A percentile compares a stretch with the other conserved stretches of the same genome.
Evolutionary conservation across 2,797 vertebrate species (phyloP).

Genomic region (Gymnocypris eckloni): DNA sequence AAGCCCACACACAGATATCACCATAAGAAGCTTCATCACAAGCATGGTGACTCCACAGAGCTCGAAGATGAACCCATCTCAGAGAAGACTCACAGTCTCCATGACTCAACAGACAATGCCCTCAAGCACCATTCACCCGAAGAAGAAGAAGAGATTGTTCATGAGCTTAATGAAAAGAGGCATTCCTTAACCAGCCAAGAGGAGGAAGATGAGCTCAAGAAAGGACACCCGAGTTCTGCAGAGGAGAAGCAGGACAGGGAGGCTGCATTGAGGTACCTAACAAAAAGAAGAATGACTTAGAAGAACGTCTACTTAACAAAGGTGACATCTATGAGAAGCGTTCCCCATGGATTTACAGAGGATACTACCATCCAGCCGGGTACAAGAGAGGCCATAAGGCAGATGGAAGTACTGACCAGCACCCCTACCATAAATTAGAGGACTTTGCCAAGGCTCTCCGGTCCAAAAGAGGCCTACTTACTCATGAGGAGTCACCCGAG

Average conservation of each 20-base stretch:
- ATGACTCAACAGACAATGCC: conserved; percentile 11
- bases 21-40: conserved; percentile 56
- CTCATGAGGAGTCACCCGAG: conserved; percentile 73
- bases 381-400: conserved; percentile 77
- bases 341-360: conserved; percentile 74
- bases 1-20: conserved; percentile 58
- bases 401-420: conserved; percentile 15
- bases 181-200: conserved; percentile 16
- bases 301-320: conserved; percentile 64
- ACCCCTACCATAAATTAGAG: conserved; percentile 76
- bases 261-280: conserved; percentile 72
- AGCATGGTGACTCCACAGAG: conserved; percentile 10
- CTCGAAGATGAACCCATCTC: not conserved
- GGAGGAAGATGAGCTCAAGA: conserved; percentile 28
- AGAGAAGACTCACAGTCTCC: conserved; percentile 28
- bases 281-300: conserved; percentile 65
- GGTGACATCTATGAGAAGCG: conserved; percentile 73
- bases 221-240: conserved; percentile 25
- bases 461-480: conserved; percentile 80
- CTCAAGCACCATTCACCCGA: conserved; percentile 36
- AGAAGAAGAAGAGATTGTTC: conserved; percentile 45
- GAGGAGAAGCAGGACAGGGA: conserved; percentile 63
- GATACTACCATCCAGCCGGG: conserved; percentile 82
- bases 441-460: conserved; percentile 84
- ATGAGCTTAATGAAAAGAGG: conserved; percentile 13